Conservation (phyloP, 2,888 invertebrate species). For the Diaperis boleti region DNA sequence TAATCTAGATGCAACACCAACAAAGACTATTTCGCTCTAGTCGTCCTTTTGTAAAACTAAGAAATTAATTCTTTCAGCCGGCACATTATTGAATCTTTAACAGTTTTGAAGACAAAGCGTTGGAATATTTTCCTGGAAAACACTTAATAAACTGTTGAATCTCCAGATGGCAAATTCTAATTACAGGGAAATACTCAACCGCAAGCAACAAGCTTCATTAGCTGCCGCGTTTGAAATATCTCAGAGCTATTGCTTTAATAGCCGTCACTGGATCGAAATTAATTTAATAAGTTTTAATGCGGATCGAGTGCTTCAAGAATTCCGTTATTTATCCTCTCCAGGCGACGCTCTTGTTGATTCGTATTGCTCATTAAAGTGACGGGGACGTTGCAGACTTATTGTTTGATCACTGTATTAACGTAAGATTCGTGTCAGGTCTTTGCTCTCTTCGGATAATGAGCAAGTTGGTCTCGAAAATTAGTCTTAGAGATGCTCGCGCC, state of each 20-base stretch:
- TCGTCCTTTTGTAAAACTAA: conserved; percentile 1
- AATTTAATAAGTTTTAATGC: conserved; percentile 12
- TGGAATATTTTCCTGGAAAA: conserved; percentile 7
- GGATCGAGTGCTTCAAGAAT: no score
- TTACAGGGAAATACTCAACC: conserved; percentile 18
- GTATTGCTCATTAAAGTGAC: no score
- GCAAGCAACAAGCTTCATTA: conserved; percentile 22
- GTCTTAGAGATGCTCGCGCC: no score
- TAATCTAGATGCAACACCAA: no score
- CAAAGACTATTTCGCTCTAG: no score
- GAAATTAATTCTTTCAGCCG: not conserved
- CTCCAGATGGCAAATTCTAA: conserved; percentile 10
- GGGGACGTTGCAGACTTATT: no score
- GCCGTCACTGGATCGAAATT: not conserved
- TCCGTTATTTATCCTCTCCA: no score
- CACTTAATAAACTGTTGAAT: conserved; percentile 17
- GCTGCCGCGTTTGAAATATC: conserved; percentile 11
- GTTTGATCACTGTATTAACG: no score
- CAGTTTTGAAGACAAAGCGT: conserved; percentile 1
- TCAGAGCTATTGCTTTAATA: conserved; percentile 11
- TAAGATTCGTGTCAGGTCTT: no score
- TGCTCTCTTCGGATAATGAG: no score
- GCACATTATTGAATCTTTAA: not conserved
- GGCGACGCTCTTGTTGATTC: no score
- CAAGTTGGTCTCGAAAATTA: no score